Conservation (phyloP, 1,140 invertebrate genomes). For the Stratiolaelaps scimitus region DNA sequence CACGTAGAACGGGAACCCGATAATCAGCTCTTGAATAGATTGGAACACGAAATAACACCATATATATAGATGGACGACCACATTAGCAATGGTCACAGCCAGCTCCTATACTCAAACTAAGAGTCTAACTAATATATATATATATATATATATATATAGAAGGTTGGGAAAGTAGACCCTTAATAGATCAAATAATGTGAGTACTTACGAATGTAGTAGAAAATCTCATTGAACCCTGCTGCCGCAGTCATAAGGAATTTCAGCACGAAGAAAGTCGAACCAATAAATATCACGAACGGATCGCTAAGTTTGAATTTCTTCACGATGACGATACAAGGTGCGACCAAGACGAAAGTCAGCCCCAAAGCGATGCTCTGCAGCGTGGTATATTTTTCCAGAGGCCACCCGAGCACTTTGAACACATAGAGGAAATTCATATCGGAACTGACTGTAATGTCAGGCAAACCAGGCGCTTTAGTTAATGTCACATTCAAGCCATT, state of each 20-base stretch:
- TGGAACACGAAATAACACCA: neutral
- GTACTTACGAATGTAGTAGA: constrained; percentile 7
- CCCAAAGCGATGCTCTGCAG: neutral
- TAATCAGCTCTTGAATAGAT: neutral
- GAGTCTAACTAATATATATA: too few relatives aligned
- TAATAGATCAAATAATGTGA: neutral
- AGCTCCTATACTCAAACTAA: neutral
- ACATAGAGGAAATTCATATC: neutral
- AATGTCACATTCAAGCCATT: neutral
- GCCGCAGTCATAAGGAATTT: neutral
- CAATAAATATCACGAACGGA: neutral
- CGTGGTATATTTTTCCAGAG: neutral
- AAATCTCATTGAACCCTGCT: neutral
- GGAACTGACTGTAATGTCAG: neutral
- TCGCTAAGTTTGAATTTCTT: constrained; percentile 2
- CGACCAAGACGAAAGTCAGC: neutral
- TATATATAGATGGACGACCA: neutral
- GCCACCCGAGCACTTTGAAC: neutral
- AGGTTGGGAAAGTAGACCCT: neutral
- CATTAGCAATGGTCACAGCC: neutral
- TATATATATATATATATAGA: too few relatives aligned
- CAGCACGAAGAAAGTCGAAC: constrained; percentile 1
- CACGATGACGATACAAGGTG: neutral
- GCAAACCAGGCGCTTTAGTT: too few relatives aligned
- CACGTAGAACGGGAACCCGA: neutral